These are phyloP conservation scores for Microvelia longipes DNA, from an alignment of 1,140 invertebrate genomes.

Conservation along the genomic window DNA sequence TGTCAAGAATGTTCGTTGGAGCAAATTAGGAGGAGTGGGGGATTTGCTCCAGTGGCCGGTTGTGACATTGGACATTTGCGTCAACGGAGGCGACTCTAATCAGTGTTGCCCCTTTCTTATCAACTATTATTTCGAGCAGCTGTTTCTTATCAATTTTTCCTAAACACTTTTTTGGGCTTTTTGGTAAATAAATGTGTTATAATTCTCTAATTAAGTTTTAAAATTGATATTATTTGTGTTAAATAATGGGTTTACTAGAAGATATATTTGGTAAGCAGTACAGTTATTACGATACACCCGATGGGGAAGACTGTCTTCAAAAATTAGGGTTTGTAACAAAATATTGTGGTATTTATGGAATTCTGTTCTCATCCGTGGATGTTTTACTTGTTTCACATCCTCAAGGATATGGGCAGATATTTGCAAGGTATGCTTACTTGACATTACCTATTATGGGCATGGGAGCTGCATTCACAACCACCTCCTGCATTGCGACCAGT, in stretches of 20 bases:
- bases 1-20: no score
- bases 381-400: constrained; percentile 40
- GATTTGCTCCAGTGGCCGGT: no score
- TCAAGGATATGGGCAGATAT: constrained; percentile 32
- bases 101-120: no score
- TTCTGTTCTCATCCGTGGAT: constrained; percentile 37
- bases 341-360: constrained; percentile 34
- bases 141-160: no score
- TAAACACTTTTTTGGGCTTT: no score
- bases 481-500: constrained; percentile 39
- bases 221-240: no score
- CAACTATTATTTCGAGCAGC: no score
- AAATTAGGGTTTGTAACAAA: constrained; percentile 45
- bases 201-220: no score
- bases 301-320: constrained; percentile 44
- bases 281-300: constrained; percentile 51
- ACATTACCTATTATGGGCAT: constrained; percentile 28
- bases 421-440: constrained; percentile 35
- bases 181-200: no score
- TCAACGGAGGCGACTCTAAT: no score
- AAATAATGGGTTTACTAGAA: not conserved
- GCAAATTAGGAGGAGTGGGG: no score
- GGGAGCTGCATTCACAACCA: constrained; percentile 43
- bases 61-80: no score
- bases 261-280: constrained; percentile 20